Conservation (phyloP, 1,140 invertebrate species). For the Oncopeltus fasciatus region DNA sequence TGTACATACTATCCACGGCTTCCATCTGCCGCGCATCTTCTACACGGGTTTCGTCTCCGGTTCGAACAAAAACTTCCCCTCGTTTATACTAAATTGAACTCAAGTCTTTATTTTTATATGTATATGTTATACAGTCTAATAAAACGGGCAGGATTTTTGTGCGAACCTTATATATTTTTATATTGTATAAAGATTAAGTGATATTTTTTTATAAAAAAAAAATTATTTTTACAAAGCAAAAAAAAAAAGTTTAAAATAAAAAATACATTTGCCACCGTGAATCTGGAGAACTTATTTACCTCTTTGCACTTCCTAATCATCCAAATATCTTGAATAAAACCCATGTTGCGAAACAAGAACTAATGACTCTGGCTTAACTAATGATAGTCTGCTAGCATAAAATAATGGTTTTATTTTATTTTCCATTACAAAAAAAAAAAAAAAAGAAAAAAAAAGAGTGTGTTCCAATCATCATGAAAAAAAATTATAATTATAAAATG, state of each 20-base stretch:
- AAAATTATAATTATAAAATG: no score
- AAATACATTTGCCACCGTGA: slow-evolving; percentile 17
- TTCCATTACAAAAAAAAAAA: no score
- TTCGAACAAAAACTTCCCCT: neutral
- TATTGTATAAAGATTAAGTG: slow-evolving; percentile 15
- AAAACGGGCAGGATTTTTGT: slow-evolving; percentile 8
- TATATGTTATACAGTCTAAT: neutral
- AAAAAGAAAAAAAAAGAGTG: no score
- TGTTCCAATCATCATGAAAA: no score
- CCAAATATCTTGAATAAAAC: neutral
- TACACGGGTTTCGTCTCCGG: slow-evolving; percentile 4
- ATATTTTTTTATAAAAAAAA: slow-evolving; percentile 16
- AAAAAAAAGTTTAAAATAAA: slow-evolving; percentile 12
- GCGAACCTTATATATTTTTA: slow-evolving; percentile 10
- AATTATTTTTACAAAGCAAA: no score
- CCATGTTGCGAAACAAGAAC: neutral
- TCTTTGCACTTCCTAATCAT: neutral
- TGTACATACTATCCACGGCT: neutral
- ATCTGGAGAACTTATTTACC: neutral
- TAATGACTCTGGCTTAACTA: no score
- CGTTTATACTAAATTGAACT: neutral
- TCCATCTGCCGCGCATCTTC: slow-evolving; percentile 1
- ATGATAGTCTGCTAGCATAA: no score
- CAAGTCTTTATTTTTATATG: neutral
- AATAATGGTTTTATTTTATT: no score